Evolutionary conservation across 2,113 vertebrate genomes (phyloP).

Genomic region (Notiomystis cincta): DNA sequence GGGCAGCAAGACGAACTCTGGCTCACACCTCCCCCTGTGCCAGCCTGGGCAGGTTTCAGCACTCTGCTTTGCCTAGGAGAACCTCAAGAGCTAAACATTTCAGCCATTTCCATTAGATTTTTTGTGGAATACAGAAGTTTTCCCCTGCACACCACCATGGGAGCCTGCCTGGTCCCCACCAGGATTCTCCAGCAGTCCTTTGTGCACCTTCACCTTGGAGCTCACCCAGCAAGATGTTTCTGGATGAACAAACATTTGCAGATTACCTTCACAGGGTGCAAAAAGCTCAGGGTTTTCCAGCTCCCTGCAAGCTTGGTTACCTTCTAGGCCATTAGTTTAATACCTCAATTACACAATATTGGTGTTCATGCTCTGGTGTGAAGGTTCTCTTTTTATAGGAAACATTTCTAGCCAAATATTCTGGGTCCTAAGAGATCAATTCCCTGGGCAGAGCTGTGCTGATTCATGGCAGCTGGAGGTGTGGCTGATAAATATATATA

Average conservation of each 20-base stretch:
- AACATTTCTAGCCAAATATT: not conserved
- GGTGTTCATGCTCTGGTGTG: not conserved
- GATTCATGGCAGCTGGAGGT: not conserved
- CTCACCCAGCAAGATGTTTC: not conserved
- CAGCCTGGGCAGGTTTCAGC: not conserved
- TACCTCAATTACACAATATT: not conserved
- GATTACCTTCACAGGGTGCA: not conserved
- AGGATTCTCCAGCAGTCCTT: not conserved
- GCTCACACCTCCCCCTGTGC: not conserved
- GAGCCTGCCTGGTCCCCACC: not conserved
- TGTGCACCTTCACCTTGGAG: not conserved
- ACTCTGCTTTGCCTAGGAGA: not conserved
- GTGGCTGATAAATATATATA: no score
- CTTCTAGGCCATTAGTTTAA: not conserved
- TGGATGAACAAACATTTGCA: not conserved
- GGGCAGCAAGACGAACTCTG: not conserved
- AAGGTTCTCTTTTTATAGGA: not conserved
- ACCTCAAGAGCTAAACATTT: not conserved
- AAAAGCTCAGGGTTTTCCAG: not conserved
- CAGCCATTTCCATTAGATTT: not conserved
- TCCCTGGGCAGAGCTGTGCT: not conserved
- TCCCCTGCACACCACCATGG: fast-evolving
- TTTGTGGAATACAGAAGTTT: not conserved
- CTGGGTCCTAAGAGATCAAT: not conserved
- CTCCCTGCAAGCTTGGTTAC: not conserved